Evolutionary conservation across 2,113 vertebrate species (phyloP).

Genomic region (Cyrtonyx montezumae): DNA sequence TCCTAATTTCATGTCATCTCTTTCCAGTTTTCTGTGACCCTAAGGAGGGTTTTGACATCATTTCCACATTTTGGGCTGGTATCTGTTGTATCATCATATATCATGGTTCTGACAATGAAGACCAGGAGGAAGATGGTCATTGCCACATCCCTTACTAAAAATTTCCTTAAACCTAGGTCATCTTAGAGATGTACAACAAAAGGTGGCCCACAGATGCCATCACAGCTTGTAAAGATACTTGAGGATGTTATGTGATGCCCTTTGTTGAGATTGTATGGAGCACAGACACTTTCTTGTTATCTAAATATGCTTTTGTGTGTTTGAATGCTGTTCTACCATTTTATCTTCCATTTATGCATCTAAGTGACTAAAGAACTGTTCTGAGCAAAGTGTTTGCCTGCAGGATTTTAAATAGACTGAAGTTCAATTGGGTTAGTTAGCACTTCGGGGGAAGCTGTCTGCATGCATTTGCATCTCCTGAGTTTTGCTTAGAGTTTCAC

Average conservation of each 20-base stretch:
- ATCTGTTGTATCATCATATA: neutral
- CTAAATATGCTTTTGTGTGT: neutral
- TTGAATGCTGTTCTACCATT: neutral
- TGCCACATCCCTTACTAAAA: neutral
- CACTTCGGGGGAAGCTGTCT: constrained; percentile 44
- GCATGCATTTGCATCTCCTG: constrained; percentile 31
- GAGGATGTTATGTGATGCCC: neutral
- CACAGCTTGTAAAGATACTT: neutral
- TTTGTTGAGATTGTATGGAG: neutral
- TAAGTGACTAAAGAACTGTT: neutral
- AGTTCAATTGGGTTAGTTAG: constrained; percentile 36
- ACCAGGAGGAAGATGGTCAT: neutral
- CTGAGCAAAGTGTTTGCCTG: constrained; percentile 15
- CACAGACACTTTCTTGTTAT: neutral
- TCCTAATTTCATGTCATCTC: neutral
- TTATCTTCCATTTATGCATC: neutral
- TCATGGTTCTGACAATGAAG: neutral
- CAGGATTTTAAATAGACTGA: neutral
- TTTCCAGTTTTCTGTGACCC: neutral
- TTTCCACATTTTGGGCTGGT: neutral
- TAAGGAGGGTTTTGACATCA: neutral
- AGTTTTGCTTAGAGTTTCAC: constrained; percentile 37
- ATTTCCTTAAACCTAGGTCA: neutral
- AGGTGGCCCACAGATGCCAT: neutral
- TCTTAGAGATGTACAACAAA: neutral